Evolutionary conservation across 2,888 invertebrate species (phyloP).

Genomic region (Agrilus mali): DNA sequence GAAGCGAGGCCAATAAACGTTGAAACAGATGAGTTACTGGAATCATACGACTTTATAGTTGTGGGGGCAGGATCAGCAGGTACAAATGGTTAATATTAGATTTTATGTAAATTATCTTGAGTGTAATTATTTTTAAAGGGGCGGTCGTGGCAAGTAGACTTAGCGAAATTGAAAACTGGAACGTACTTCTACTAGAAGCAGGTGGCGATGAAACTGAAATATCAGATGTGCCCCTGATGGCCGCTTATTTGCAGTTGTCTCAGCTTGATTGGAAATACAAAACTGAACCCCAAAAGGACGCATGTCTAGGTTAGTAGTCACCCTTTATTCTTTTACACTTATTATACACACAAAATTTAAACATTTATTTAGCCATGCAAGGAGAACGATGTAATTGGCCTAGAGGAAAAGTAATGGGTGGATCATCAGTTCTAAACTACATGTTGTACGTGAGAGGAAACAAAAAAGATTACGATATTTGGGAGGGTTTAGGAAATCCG

Average conservation of each 20-base stretch:
- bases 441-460: constrained; percentile 88
- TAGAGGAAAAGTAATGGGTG: constrained; percentile 83
- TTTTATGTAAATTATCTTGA: not conserved
- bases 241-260: constrained; percentile 75
- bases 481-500: constrained; percentile 76
- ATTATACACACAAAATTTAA: not conserved
- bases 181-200: constrained; percentile 69
- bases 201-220: constrained; percentile 86
- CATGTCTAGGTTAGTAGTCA: constrained; percentile 55
- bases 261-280: constrained; percentile 89
- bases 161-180: constrained; percentile 68
- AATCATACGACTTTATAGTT: constrained; percentile 72
- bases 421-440: constrained; percentile 79
- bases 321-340: no score
- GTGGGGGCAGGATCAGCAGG: constrained; percentile 83
- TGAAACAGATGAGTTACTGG: constrained; percentile 47
- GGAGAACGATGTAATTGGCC: constrained; percentile 82
- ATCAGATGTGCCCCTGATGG: constrained; percentile 77
- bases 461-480: constrained; percentile 76
- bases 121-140: constrained; percentile 34
- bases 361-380: constrained; percentile 54
- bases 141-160: constrained; percentile 76
- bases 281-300: constrained; percentile 73
- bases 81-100: constrained; percentile 21
- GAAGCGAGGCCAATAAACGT: constrained; percentile 67